Evolutionary conservation across 2,797 vertebrate species (phyloP).

Genomic region (Lacerta viridis): DNA sequence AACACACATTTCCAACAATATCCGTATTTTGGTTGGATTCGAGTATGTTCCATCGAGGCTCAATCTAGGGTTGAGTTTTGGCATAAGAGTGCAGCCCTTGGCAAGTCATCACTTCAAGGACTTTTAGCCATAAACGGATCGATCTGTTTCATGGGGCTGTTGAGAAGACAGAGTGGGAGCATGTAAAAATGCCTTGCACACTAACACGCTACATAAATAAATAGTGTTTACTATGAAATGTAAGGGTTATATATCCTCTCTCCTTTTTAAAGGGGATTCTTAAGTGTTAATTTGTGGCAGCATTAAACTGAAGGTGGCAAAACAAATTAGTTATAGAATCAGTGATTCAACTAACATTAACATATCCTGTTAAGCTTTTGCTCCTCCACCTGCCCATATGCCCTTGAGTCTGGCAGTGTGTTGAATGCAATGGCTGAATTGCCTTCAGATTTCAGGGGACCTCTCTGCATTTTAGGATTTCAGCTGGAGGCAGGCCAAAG

Average conservation of each 20-base stretch:
- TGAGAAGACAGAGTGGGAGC: slow-evolving; percentile 15
- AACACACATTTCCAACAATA: neutral
- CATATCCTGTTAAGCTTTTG: no score
- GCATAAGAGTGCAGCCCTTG: neutral
- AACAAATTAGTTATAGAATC: neutral
- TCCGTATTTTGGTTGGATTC: neutral
- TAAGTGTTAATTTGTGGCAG: neutral
- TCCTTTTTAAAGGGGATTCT: neutral
- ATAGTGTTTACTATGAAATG: neutral
- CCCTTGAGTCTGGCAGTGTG: no score
- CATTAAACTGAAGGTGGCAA: slow-evolving; percentile 18
- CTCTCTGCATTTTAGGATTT: no score
- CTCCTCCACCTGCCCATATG: no score
- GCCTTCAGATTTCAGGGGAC: no score
- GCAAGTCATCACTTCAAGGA: neutral
- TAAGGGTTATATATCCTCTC: neutral
- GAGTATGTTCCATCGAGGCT: neutral
- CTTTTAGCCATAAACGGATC: neutral
- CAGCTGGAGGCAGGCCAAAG: neutral
- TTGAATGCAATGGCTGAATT: no score
- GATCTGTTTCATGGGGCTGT: slow-evolving; percentile 18
- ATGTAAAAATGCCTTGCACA: neutral
- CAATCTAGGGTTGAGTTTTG: neutral
- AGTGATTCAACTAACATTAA: neutral
- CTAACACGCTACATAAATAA: slow-evolving; percentile 26